Conservation (phyloP, 2,888 invertebrate genomes). For the Philhelius pedissequus region DNA sequence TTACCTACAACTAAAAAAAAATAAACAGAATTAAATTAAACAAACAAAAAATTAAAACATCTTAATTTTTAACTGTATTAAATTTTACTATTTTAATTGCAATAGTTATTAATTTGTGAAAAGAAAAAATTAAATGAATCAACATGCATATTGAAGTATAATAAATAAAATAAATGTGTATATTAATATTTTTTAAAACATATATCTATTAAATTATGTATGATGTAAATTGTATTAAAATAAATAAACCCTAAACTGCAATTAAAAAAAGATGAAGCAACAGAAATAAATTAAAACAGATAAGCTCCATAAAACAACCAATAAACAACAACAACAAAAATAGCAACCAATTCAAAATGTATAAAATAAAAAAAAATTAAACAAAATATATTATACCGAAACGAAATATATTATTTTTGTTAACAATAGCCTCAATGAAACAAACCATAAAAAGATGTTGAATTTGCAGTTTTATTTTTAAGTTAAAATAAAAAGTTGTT, state of each 20-base stretch:
- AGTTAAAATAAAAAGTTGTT: constrained; percentile 63
- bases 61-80: constrained; percentile 57
- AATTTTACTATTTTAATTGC: constrained; percentile 58
- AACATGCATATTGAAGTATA: constrained; percentile 51
- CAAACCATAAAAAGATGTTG: constrained; percentile 66
- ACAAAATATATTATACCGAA: constrained; percentile 66
- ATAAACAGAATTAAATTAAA: constrained; percentile 36
- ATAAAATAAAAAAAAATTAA: constrained; percentile 60
- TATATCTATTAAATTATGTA: constrained; percentile 60
- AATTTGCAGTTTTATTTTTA: constrained; percentile 30
- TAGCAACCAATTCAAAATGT: constrained; percentile 69
- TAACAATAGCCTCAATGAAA: constrained; percentile 71
- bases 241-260: constrained; percentile 64
- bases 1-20: constrained; percentile 63
- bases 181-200: constrained; percentile 63
- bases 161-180: constrained; percentile 54
- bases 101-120: constrained; percentile 59
- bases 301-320: constrained; percentile 63
- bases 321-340: constrained; percentile 53
- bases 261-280: constrained; percentile 57
- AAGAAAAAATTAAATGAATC: constrained; percentile 50
- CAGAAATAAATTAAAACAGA: constrained; percentile 42
- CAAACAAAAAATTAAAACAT: constrained; percentile 42
- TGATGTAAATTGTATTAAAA: constrained; percentile 63
- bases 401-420: constrained; percentile 70